Conservation (phyloP, 2,113 vertebrate genomes). For the Tinamus guttatus region DNA sequence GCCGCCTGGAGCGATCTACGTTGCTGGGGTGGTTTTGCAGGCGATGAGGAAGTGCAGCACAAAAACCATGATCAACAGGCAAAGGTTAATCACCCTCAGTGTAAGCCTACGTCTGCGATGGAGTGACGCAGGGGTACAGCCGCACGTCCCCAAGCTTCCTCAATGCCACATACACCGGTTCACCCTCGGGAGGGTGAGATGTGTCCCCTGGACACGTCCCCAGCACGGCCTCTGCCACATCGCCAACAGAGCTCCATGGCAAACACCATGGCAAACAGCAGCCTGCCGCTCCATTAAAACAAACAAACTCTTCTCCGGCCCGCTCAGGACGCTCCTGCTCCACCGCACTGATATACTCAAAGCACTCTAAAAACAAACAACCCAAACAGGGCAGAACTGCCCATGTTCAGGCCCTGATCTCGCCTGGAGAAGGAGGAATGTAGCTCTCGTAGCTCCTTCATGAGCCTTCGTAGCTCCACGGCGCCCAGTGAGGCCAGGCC, state of each 20-base stretch:
- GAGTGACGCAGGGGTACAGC: background rate
- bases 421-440: background rate
- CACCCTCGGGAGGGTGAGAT: accelerated
- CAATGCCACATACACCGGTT: accelerated
- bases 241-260: background rate
- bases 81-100: accelerated
- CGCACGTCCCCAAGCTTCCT: background rate
- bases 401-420: background rate
- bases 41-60: background rate
- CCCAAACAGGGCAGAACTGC: background rate
- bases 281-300: background rate
- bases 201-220: accelerated
- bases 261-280: no score
- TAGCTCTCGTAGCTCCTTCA: no score
- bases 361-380: background rate
- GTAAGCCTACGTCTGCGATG: accelerated
- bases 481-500: background rate
- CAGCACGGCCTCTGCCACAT: background rate
- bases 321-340: background rate
- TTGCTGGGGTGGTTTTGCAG: background rate
- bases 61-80: background rate
- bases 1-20: background rate
- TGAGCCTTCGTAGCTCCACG: background rate
- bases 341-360: background rate
- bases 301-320: background rate